Base-by-base conservation (phyloP, 2,113 vertebrate species). In the Heterocephalus glaber region DNA sequence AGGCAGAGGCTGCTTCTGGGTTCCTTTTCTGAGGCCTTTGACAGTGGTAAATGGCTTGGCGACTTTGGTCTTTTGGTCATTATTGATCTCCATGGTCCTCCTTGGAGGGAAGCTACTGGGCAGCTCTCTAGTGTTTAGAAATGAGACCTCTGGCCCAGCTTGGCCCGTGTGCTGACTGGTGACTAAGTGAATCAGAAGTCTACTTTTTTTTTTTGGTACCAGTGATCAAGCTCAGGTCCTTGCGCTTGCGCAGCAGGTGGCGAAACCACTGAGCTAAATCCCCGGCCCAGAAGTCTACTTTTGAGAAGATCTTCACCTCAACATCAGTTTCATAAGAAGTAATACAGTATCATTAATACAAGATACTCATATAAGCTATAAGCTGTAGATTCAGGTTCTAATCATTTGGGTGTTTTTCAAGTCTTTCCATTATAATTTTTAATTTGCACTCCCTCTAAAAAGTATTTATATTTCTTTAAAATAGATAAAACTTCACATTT, bases 381-480 rank as follows among this genome's bases (percentile, higher is more conserved):
- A 54, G 10, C 65, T 56, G 41, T 54, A 83, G 24, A 63, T 44
- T 68, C 44, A 70, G n/a, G 35, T 84, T 91, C 47, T 72, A 76
- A 87, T 89, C 52, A 81, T 49, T 61, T 87, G 68, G 61, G 33
- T 33, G 10, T n/a, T 63, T 79, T 90, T n/a, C 2, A 70, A 54
- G 26, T 86, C 38, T 93, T 38, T 61, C 41, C 65, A 81, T 30
- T 58, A n/a, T 17, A 19, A 58, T 85, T 74, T 96, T 87, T 88
- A 47, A 77, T 94, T 24, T 72, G 22, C 60, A 41, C 7, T 60
- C 60, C 17, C 16, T 47, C 56, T 28, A 54, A 49, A 44, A 85
- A 52, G 24, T 61, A 41, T 49, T 90, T 33, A 65, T 19, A 63
- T 81, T 95, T 76, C 41, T 92, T 97, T 94, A 92, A 88, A 92